Percentiles rank a stretch among this genome's conserved stretches.
phyloP scores from a whole-genome alignment of 2,888 invertebrate species.

The Callimorpha dominula region DNA sequence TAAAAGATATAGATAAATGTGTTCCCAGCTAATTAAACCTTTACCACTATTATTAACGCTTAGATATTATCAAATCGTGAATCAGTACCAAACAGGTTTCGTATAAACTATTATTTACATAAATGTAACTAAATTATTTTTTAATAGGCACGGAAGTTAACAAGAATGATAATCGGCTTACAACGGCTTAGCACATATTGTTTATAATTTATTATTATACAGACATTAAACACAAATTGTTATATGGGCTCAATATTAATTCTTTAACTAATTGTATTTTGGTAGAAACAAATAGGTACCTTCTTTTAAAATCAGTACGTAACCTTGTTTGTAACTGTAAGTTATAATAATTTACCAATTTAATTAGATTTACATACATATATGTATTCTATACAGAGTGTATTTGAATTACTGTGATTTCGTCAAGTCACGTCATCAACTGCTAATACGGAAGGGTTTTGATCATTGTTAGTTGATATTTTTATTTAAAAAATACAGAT shows the following conservation, averaged over 20 bases:
- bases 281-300: conserved; percentile 7
- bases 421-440: background rate
- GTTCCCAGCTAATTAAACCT: conserved; percentile 7
- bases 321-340: conserved; percentile 8
- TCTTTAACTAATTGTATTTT: conserved; percentile 14
- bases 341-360: conserved; percentile 1
- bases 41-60: conserved; percentile 6
- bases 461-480: background rate
- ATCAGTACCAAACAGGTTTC: conserved; percentile 10
- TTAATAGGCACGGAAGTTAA: conserved; percentile 27
- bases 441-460: background rate
- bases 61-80: conserved; percentile 6
- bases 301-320: background rate
- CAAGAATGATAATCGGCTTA: conserved; percentile 30
- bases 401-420: background rate
- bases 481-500: too few relatives aligned
- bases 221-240: conserved; percentile 28
- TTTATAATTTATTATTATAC: conserved; percentile 31
- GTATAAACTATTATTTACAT: conserved; percentile 16
- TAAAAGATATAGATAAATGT: background rate
- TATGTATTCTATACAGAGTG: background rate
- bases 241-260: conserved; percentile 15
- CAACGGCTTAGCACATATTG: conserved; percentile 29
- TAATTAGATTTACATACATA: background rate
- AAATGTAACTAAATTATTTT: conserved; percentile 19